Conservation (phyloP, 1,140 invertebrate genomes). For the Brachionus manjavacas region DNA sequence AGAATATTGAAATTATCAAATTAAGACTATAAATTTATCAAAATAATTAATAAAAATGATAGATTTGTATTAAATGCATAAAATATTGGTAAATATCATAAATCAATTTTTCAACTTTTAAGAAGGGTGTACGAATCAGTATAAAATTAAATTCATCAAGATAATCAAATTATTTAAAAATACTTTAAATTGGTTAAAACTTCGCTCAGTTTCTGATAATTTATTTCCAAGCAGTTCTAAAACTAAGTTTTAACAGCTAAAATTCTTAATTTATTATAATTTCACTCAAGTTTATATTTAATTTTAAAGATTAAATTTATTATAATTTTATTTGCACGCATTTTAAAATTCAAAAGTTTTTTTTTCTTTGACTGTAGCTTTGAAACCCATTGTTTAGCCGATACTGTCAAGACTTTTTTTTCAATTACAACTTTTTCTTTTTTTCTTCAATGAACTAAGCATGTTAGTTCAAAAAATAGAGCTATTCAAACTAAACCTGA, state of each 20-base stretch:
- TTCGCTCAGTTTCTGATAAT: neutral
- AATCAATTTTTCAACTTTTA: neutral
- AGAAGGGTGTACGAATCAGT: neutral
- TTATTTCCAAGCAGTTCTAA: neutral
- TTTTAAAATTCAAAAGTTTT: slow-evolving; percentile 5
- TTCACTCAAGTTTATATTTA: neutral
- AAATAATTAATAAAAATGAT: neutral
- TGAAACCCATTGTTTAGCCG: neutral
- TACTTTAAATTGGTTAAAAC: neutral
- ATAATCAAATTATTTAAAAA: neutral
- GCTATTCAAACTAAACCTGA: neutral
- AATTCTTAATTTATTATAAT: slow-evolving; percentile 31
- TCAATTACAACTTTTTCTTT: neutral
- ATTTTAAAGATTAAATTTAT: slow-evolving; percentile 25
- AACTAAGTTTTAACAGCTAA: neutral
- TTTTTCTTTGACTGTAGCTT: neutral
- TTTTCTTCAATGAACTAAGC: neutral
- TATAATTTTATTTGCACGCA: slow-evolving; percentile 36
- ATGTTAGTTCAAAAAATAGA: neutral
- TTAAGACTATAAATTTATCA: neutral
- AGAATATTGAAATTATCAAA: neutral
- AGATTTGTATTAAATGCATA: neutral
- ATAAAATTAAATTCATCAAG: neutral
- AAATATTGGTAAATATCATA: neutral
- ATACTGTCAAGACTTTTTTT: neutral